Conservation (phyloP, 2,113 vertebrate species). For the Cynoglossus semilaevis region DNA sequence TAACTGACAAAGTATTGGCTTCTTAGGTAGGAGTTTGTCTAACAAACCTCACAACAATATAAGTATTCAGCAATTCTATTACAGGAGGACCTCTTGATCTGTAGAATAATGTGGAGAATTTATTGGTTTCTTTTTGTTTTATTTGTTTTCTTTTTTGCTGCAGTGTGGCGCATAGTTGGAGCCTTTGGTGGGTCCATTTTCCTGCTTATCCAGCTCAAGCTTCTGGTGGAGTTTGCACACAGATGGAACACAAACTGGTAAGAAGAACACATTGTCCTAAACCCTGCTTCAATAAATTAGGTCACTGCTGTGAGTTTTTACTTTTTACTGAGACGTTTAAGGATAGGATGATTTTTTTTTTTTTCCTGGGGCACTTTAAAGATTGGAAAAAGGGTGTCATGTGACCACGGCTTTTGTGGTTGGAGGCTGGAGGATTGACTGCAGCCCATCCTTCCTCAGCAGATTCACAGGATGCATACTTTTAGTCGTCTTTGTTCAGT, state of each 20-base stretch:
- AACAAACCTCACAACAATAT: too few relatives aligned
- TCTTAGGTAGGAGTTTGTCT: too few relatives aligned
- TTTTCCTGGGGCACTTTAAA: too few relatives aligned
- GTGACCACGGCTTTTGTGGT: conserved; percentile 11
- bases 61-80: too few relatives aligned
- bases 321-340: conserved; percentile 1
- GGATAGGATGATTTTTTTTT: too few relatives aligned
- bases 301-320: conserved; percentile 4
- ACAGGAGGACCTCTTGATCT: too few relatives aligned
- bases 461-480: conserved; percentile 51
- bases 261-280: conserved; percentile 39
- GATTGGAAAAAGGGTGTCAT: conserved; percentile 17
- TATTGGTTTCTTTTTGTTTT: background rate
- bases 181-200: conserved; percentile 84
- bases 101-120: too few relatives aligned
- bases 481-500: conserved; percentile 3
- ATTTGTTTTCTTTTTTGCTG: background rate
- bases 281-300: conserved; percentile 6
- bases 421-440: conserved; percentile 23
- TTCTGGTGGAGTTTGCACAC: conserved; percentile 95
- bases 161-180: conserved; percentile 93
- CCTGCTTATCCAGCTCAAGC: conserved; percentile 89
- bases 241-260: conserved; percentile 99
- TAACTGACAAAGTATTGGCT: too few relatives aligned
- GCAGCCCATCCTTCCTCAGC: background rate